A percentile compares a stretch with the other conserved stretches of the same genome.
Evolutionary conservation across 2,888 invertebrate species (phyloP).

Genomic region (Ichneumoninae sp.): DNA sequence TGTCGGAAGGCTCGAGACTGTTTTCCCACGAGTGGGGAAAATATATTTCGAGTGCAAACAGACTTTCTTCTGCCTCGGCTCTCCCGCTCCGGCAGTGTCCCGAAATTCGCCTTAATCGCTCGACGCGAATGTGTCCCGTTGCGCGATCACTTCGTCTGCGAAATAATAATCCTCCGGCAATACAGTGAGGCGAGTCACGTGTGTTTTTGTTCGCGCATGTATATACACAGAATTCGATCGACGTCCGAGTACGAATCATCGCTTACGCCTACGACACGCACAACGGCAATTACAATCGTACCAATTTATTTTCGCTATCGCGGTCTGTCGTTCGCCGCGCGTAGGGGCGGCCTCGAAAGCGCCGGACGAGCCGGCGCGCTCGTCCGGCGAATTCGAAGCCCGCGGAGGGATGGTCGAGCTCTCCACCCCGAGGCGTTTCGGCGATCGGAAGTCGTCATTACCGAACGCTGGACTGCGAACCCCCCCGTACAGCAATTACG

Average conservation of each 20-base stretch:
- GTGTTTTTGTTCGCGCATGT: not conserved
- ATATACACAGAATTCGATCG: conserved; percentile 9
- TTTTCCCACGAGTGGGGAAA: conserved; percentile 8
- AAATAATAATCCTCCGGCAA: not conserved
- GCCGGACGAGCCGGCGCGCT: not conserved
- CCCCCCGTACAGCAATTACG: conserved; percentile 59
- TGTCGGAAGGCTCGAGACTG: not conserved
- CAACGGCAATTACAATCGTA: conserved; percentile 83
- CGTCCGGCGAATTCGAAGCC: not conserved
- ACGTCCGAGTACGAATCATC: conserved; percentile 62
- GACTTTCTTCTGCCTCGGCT: not conserved
- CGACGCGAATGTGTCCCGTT: not conserved
- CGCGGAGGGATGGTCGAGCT: not conserved
- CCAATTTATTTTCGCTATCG: conserved; percentile 81
- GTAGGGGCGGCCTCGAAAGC: conserved; percentile 1
- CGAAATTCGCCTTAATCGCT: not conserved
- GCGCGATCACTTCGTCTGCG: not conserved
- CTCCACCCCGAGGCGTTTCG: conserved; percentile 56
- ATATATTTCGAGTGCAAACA: conserved; percentile 6
- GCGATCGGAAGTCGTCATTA: conserved; percentile 71
- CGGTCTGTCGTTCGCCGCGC: conserved; percentile 64
- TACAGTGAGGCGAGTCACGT: not conserved
- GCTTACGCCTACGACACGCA: conserved; percentile 79
- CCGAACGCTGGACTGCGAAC: conserved; percentile 53
- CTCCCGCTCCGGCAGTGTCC: not conserved